These are phyloP conservation scores for Rhingia campestris DNA, from an alignment of 2,888 invertebrate species.

Conservation along the genomic window DNA sequence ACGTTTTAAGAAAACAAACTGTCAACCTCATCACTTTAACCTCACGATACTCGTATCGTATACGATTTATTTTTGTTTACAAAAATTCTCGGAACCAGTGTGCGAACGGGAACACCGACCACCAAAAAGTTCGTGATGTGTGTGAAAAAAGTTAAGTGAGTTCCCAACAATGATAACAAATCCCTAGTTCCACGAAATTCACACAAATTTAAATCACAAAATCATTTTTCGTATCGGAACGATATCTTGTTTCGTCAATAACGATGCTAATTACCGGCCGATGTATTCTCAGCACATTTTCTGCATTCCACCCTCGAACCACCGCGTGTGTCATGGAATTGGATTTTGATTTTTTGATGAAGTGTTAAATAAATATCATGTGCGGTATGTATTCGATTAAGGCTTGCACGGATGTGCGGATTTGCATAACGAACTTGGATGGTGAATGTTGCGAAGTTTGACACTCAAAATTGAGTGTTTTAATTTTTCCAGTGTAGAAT, in stretches of 20 bases:
- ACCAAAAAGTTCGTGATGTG: conserved; percentile 14
- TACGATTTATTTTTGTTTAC: conserved; percentile 8
- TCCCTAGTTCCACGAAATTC: conserved; percentile 41
- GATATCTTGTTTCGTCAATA: conserved; percentile 17
- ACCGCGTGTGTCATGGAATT: neutral
- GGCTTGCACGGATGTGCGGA: neutral
- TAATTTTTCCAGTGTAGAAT: too few relatives aligned
- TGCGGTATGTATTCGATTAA: neutral
- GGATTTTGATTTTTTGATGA: conserved; percentile 35
- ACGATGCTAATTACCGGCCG: conserved; percentile 39
- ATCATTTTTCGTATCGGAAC: conserved; percentile 22
- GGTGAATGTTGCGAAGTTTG: too few relatives aligned
- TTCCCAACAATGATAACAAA: conserved; percentile 44
- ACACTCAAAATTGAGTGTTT: too few relatives aligned
- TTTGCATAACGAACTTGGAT: neutral
- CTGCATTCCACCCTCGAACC: neutral
- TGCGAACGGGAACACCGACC: too few relatives aligned
- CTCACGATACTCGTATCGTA: neutral
- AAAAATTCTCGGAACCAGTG: conserved; percentile 14
- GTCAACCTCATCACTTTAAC: neutral
- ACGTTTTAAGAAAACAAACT: conserved; percentile 2
- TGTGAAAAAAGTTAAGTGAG: neutral
- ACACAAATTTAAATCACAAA: conserved; percentile 40
- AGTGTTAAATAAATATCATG: conserved; percentile 40
- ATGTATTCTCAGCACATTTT: conserved; percentile 46